These are phyloP conservation scores for Diceros bicornis DNA, from an alignment of 2,797 vertebrate genomes.

Conservation along the genomic window DNA sequence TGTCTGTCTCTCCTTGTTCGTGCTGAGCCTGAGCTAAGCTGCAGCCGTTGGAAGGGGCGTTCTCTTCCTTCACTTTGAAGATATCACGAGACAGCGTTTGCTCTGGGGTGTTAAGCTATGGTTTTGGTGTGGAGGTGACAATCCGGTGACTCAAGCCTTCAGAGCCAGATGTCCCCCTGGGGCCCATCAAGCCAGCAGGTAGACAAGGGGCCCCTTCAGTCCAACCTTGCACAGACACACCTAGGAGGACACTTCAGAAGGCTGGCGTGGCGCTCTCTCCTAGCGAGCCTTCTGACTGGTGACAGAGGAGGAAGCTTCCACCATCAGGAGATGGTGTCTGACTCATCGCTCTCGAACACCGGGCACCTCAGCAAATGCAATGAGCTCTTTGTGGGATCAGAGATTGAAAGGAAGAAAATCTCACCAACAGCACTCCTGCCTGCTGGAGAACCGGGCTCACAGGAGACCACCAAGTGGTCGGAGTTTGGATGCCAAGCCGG, in stretches of 20 bases:
- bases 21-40: neutral
- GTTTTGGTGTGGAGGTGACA: neutral
- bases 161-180: neutral
- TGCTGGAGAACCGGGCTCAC: neutral
- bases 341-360: neutral
- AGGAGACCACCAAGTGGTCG: rapidly evolving
- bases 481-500: neutral
- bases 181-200: neutral
- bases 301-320: neutral
- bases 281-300: rapidly evolving
- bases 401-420: neutral
- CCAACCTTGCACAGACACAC: neutral
- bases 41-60: neutral
- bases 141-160: neutral
- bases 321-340: neutral
- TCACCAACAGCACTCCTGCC: neutral
- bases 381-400: neutral
- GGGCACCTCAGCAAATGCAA: neutral
- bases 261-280: neutral
- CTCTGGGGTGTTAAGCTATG: neutral
- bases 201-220: neutral
- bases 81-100: neutral
- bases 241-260: neutral
- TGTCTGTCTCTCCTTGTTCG: neutral
- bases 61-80: neutral